Percentiles rank a stretch among this genome's conserved stretches.
These are phyloP conservation scores for Geotrypetes seraphini DNA, from an alignment of 2,797 vertebrate genomes.

Conservation along the genomic window DNA sequence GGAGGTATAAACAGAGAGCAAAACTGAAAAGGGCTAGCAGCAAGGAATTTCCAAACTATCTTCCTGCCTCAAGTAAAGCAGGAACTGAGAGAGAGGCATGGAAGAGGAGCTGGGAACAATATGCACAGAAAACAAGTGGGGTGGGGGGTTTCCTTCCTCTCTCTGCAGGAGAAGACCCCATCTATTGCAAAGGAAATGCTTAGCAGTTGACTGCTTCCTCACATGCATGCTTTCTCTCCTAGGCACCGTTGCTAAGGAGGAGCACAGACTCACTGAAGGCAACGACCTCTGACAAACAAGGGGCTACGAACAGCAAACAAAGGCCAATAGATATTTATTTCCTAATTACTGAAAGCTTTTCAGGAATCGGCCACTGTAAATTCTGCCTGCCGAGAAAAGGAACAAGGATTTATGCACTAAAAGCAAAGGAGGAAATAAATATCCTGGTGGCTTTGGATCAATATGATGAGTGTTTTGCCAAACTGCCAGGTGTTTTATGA, in stretches of 20 bases:
- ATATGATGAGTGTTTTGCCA: slow-evolving; percentile 61
- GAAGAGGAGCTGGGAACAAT: slow-evolving; percentile 76
- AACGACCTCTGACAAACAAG: slow-evolving; percentile 27
- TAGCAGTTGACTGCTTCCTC: slow-evolving; percentile 55
- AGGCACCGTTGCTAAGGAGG: slow-evolving; percentile 75
- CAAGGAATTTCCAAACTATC: slow-evolving; percentile 78
- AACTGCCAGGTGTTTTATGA: slow-evolving; percentile 59
- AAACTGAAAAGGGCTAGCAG: slow-evolving; percentile 67
- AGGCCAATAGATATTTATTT: slow-evolving; percentile 40
- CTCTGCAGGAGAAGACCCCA: slow-evolving; percentile 51
- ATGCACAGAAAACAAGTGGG: slow-evolving; percentile 45
- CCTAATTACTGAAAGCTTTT: slow-evolving; percentile 46
- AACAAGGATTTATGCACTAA: slow-evolving; percentile 35
- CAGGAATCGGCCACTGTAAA: slow-evolving; percentile 51
- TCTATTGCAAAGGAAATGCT: slow-evolving; percentile 56
- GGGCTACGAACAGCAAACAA: slow-evolving; percentile 41
- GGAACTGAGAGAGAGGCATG: slow-evolving; percentile 64
- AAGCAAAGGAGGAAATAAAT: slow-evolving; percentile 56
- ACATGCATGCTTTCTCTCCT: slow-evolving; percentile 79
- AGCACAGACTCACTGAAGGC: slow-evolving; percentile 18
- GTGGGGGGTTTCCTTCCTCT: slow-evolving; percentile 56
- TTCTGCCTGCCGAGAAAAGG: slow-evolving; percentile 7
- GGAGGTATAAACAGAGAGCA: slow-evolving; percentile 8
- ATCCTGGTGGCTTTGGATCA: slow-evolving; percentile 52
- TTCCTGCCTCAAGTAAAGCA: slow-evolving; percentile 63